Percentiles rank a stretch among this genome's conserved stretches.
phyloP scores from a whole-genome alignment of 2,888 invertebrate genomes.

The Mimumesa dahlbomi region DNA sequence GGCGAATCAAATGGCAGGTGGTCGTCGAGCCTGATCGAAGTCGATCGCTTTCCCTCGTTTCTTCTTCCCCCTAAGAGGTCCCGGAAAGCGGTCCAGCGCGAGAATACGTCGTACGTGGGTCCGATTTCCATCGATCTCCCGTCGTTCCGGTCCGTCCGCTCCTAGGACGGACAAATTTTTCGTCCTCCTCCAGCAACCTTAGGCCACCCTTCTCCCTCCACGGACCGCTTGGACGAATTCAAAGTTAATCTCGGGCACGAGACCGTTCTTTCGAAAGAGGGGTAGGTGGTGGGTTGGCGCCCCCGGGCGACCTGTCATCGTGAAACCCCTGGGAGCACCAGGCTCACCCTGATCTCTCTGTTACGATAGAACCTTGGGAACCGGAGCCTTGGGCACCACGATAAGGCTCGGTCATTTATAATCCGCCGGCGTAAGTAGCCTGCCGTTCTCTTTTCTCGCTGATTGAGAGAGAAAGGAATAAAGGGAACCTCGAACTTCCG shows the following conservation, averaged over 20 bases:
- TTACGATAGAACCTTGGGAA: constrained; percentile 74
- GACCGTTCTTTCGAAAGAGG: constrained; percentile 54
- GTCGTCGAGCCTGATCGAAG: constrained; percentile 36
- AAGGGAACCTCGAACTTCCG: constrained; percentile 58
- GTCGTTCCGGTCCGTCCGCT: constrained; percentile 63
- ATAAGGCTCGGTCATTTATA: constrained; percentile 78
- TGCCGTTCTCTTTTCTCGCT: constrained; percentile 51
- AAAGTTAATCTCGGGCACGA: constrained; percentile 72
- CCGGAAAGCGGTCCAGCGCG: constrained; percentile 13
- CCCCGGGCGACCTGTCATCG: constrained; percentile 74
- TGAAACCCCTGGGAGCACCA: constrained; percentile 72
- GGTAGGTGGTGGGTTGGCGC: constrained; percentile 43
- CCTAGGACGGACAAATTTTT: constrained; percentile 67
- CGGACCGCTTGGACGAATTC: constrained; percentile 60
- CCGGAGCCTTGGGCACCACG: constrained; percentile 68
- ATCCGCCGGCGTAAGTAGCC: constrained; percentile 70
- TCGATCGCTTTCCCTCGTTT: constrained; percentile 34
- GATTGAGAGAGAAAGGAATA: constrained; percentile 54
- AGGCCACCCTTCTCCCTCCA: constrained; percentile 23
- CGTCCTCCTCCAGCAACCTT: constrained; percentile 50
- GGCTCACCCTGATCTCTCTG: constrained; percentile 73
- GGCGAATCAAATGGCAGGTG: constrained; percentile 40
- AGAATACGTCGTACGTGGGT: constrained; percentile 37
- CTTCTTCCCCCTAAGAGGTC: constrained; percentile 12
- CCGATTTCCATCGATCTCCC: constrained; percentile 68